Evolutionary conservation across 2,888 invertebrate species (phyloP).

Genomic region (Elegia similella): DNA sequence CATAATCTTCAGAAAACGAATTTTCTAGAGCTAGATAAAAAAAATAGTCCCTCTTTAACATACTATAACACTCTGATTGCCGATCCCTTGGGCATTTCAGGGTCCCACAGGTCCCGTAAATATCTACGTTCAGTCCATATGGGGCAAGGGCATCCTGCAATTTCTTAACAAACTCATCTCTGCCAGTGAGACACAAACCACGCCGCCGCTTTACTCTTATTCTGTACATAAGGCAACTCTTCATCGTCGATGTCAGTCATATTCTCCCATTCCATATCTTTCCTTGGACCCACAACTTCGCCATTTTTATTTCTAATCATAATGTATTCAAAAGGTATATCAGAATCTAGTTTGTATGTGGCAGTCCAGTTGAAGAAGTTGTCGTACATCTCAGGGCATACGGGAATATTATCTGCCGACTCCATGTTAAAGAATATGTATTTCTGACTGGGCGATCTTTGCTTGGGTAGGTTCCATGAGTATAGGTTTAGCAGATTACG

Average conservation of each 20-base stretch:
- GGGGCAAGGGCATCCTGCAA: conserved; percentile 43
- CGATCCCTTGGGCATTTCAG: conserved; percentile 44
- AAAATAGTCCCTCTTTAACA: conserved; percentile 82
- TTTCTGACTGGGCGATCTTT: conserved; percentile 53
- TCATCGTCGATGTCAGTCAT: conserved; percentile 36
- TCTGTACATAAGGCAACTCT: conserved; percentile 37
- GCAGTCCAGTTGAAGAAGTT: conserved; percentile 70
- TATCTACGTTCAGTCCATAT: conserved; percentile 62
- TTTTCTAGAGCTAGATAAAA: conserved; percentile 89
- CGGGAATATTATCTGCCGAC: conserved; percentile 61
- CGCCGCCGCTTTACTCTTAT: conserved; percentile 64
- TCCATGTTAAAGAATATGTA: conserved; percentile 68
- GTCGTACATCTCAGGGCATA: conserved; percentile 52
- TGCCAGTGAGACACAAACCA: conserved; percentile 70
- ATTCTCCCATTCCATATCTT: conserved; percentile 44
- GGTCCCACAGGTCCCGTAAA: conserved; percentile 79
- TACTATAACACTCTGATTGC: conserved; percentile 44
- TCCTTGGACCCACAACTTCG: conserved; percentile 55
- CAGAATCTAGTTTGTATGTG: conserved; percentile 67
- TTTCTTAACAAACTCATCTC: conserved; percentile 41
- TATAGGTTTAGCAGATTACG: conserved; percentile 38
- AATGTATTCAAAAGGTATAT: conserved; percentile 60
- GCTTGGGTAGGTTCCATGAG: conserved; percentile 38
- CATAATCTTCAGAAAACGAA: conserved; percentile 82
- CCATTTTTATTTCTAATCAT: conserved; percentile 46